These are phyloP conservation scores for Mionectes macconnelli DNA, from an alignment of 2,113 vertebrate genomes.

Conservation along the genomic window DNA sequence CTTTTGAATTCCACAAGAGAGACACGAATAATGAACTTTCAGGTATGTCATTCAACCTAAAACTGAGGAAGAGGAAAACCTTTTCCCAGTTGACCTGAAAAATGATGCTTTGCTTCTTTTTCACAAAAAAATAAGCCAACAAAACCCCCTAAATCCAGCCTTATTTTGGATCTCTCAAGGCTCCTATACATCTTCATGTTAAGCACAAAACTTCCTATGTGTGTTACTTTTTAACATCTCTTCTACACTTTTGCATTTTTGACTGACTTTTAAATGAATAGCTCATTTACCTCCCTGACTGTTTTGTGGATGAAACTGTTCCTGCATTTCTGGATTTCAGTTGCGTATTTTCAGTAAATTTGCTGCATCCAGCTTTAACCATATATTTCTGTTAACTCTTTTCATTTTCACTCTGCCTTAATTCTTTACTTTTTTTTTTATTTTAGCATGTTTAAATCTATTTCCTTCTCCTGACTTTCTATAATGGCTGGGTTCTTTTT, in stretches of 20 bases:
- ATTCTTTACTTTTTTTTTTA: neutral
- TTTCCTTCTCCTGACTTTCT: neutral
- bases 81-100: neutral
- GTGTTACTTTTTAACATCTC: neutral
- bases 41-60: neutral
- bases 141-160: neutral
- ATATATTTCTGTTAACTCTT: neutral
- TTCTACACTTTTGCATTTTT: neutral
- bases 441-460: neutral
- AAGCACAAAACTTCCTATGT: neutral
- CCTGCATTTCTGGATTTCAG: neutral
- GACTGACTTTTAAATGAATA: neutral
- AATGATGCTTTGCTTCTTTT: neutral
- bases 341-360: neutral
- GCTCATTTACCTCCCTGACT: neutral
- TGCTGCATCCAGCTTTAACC: neutral
- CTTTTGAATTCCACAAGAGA: neutral
- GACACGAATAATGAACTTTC: neutral
- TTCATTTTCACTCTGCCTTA: neutral
- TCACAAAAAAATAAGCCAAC: neutral
- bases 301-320: neutral
- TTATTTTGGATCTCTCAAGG: neutral
- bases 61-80: neutral
- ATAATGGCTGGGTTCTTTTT: accelerated
- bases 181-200: neutral